These are phyloP conservation scores for Delphinus delphis DNA, from an alignment of 2,113 vertebrate species.

Conservation along the genomic window DNA sequence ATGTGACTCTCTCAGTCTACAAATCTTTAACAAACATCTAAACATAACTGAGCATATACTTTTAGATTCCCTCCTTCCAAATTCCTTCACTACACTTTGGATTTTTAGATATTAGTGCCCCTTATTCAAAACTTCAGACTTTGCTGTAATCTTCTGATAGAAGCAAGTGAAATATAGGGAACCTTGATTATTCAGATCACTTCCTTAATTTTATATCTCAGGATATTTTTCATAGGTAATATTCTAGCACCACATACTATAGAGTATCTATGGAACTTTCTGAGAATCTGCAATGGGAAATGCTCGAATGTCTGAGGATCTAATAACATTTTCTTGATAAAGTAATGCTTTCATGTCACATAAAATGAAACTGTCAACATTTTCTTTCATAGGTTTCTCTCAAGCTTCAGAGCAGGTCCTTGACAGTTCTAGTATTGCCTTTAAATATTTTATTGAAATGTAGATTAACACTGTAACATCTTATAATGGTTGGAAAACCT, in stretches of 20 bases:
- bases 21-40: not conserved
- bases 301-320: slow-evolving; percentile 43
- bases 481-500: slow-evolving; percentile 78
- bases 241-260: not conserved
- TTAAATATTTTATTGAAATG: slow-evolving; percentile 85
- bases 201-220: slow-evolving; percentile 21
- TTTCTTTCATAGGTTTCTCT: slow-evolving; percentile 77
- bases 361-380: slow-evolving; percentile 76
- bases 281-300: slow-evolving; percentile 51
- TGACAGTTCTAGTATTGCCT: slow-evolving; percentile 80
- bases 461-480: slow-evolving; percentile 80
- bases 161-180: not conserved
- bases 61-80: not conserved
- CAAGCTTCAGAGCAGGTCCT: slow-evolving; percentile 79
- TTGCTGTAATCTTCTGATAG: not conserved
- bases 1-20: not conserved
- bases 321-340: slow-evolving; percentile 80
- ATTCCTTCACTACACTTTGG: not conserved
- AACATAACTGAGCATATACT: not conserved
- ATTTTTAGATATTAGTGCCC: not conserved
- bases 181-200: not conserved
- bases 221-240: slow-evolving; percentile 38
- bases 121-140: not conserved
- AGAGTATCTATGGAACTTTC: slow-evolving; percentile 12
- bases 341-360: slow-evolving; percentile 76